Conservation (phyloP, 2,888 invertebrate species). For the Pteria penguin region DNA sequence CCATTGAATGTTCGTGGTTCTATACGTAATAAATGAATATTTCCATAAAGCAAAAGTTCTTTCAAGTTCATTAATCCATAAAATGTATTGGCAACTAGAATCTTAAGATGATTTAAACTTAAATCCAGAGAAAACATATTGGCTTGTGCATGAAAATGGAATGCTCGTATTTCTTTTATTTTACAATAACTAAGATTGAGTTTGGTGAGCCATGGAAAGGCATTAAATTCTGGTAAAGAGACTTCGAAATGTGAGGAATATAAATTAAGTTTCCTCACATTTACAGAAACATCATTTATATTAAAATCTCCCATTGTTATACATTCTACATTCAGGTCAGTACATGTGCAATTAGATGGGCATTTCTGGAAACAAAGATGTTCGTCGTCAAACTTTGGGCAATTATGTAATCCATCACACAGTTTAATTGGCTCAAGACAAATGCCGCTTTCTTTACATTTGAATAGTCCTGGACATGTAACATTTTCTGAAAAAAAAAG, state of each 20-base stretch:
- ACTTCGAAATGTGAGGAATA: neutral
- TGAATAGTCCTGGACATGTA: constrained; percentile 36
- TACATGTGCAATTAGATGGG: constrained; percentile 41
- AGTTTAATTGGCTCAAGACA: constrained; percentile 43
- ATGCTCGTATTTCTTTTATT: neutral
- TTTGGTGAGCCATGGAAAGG: constrained; percentile 2
- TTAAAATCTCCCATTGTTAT: neutral
- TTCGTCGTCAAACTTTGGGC: constrained; percentile 54
- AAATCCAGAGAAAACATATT: constrained; percentile 29
- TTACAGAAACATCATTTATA: neutral
- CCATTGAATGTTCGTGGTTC: constrained; percentile 24
- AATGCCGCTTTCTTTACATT: constrained; percentile 30
- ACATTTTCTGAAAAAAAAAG: too few species aligned
- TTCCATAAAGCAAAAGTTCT: constrained; percentile 28
- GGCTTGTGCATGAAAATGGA: neutral
- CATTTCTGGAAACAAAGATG: constrained; percentile 42
- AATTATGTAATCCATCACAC: constrained; percentile 50
- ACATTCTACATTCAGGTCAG: constrained; percentile 36
- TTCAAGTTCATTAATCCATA: constrained; percentile 25
- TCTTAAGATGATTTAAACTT: constrained; percentile 19
- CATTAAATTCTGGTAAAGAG: neutral
- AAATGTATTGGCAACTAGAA: constrained; percentile 20
- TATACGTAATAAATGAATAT: constrained; percentile 2
- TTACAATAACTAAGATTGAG: constrained; percentile 11
- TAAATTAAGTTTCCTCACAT: constrained; percentile 18